These are phyloP conservation scores for Acrobasis repandana DNA, from an alignment of 2,888 invertebrate species.

Conservation along the genomic window DNA sequence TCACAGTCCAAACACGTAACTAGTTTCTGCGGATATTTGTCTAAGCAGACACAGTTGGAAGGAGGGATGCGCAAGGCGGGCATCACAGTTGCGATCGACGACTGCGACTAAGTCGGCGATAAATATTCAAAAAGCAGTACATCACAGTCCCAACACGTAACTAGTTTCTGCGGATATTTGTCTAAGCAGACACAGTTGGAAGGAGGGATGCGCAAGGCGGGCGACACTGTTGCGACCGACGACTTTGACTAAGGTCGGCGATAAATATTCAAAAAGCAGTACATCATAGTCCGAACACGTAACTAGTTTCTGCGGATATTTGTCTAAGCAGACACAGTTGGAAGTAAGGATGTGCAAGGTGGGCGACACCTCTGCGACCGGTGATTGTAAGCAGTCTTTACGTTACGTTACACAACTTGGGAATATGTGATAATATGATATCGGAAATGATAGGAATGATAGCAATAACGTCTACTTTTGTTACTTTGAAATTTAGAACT, in stretches of 20 bases:
- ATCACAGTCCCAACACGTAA: constrained; percentile 71
- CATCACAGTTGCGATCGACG: constrained; percentile 33
- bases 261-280: constrained; percentile 71
- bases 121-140: constrained; percentile 69
- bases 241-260: constrained; percentile 18
- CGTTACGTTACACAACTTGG: too few species aligned
- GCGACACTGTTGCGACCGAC: constrained; percentile 33
- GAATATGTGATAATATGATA: too few species aligned
- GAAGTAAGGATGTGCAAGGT: constrained; percentile 57
- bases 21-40: constrained; percentile 78
- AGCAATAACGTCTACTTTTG: too few species aligned
- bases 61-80: constrained; percentile 53
- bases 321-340: constrained; percentile 74
- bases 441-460: too few species aligned
- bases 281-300: constrained; percentile 69
- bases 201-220: constrained; percentile 54
- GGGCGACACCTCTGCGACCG: constrained; percentile 33
- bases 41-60: constrained; percentile 71
- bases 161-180: constrained; percentile 78
- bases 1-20: constrained; percentile 72
- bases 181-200: constrained; percentile 72
- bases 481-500: too few species aligned
- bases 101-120: constrained; percentile 38
- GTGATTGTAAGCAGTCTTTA: too few species aligned
- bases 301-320: constrained; percentile 78